Conservation (phyloP, 64 coral and sea anemone genomes). For the Pocillopora damicornis region DNA sequence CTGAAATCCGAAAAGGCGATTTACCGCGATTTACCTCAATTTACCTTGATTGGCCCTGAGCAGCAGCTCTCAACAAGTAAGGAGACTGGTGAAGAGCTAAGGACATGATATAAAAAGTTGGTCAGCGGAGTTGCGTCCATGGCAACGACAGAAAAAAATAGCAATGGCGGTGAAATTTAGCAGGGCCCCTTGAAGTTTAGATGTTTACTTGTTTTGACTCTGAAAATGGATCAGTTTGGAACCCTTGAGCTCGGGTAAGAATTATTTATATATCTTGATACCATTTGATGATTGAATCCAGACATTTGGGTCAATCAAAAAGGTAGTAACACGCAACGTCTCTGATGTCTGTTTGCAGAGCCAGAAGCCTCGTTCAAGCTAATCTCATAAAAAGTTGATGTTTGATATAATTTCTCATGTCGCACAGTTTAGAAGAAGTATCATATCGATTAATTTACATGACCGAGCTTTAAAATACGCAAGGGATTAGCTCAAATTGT, state of each 20-base stretch:
- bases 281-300: not conserved
- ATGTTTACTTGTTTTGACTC: constrained; percentile 13
- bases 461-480: no score
- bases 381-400: no score
- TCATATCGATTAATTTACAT: no score
- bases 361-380: not conserved
- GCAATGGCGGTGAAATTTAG: constrained; percentile 19
- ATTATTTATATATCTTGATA: not conserved
- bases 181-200: not conserved
- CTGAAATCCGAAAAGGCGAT: no score
- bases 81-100: not conserved
- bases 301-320: not conserved
- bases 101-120: not conserved
- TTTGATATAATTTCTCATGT: not conserved
- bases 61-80: no score
- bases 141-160: not conserved
- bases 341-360: not conserved
- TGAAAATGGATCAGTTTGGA: constrained; percentile 94
- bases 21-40: no score
- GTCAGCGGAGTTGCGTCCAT: constrained; percentile 28
- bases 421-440: no score
- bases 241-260: constrained; percentile 83
- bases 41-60: no score
- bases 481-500: no score
- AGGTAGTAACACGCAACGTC: not conserved